Conservation (phyloP, 1,140 invertebrate genomes). For the Drosophila ironensis region DNA sequence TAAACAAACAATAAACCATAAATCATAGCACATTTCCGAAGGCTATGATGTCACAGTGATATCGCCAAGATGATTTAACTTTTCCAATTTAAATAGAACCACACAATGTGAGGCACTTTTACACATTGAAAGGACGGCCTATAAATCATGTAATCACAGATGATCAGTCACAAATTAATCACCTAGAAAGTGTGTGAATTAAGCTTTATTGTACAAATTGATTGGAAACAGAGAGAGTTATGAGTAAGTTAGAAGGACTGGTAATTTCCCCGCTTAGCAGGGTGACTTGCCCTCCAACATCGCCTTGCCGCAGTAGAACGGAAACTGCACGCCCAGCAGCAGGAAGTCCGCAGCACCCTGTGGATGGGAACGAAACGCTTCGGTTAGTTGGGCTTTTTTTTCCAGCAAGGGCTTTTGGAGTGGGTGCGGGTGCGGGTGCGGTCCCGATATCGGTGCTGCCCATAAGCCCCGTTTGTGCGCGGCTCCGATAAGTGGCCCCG, state of each 20-base stretch:
- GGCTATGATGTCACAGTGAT: no score
- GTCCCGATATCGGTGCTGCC: conserved; percentile 13
- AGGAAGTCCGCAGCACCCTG: conserved; percentile 87
- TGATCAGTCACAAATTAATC: conserved; percentile 4
- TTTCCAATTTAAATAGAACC: no score
- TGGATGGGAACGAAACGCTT: conserved; percentile 64
- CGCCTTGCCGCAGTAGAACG: conserved; percentile 85
- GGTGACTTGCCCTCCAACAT: conserved; percentile 84
- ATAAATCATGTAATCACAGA: neutral
- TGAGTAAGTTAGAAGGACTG: conserved; percentile 41
- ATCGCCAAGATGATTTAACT: no score
- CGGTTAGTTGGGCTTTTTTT: neutral
- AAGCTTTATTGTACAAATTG: conserved; percentile 40
- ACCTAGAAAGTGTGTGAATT: conserved; percentile 9
- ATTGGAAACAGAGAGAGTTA: conserved; percentile 41
- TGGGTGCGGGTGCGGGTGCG: neutral
- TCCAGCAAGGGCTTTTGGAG: neutral
- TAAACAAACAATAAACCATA: no score
- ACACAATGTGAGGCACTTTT: no score
- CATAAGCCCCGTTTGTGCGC: conserved; percentile 29
- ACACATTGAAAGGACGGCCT: no score
- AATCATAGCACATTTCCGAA: neutral
- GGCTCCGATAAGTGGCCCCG: conserved; percentile 26
- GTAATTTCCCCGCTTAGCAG: conserved; percentile 34
- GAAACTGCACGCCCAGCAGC: conserved; percentile 87